Evolutionary conservation across 2,113 vertebrate species (phyloP), one percentile per base, ranked within the genome.

Genomic region (Myocastor coypus): DNA sequence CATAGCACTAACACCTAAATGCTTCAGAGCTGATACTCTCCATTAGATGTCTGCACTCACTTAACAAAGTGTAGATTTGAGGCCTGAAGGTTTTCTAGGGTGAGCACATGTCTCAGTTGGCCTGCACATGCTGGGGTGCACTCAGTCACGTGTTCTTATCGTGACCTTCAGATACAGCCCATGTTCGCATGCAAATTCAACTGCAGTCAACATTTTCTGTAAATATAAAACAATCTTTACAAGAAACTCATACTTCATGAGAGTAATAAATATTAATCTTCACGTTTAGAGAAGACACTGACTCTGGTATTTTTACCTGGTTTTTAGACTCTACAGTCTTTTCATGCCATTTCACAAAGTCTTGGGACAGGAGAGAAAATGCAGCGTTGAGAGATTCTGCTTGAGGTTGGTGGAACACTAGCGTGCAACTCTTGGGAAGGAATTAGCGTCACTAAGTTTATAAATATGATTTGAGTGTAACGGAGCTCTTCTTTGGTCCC

Each of bases 291-390:
- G 5, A 22, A 81, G 40, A 71, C 89, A 83, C 14, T 68, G 26
- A 40, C 20, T 93, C 32, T 82, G 34, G 16, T 64, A 40, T 77
- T 30, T 52, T 71, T 66, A 75, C 34, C 52, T 91, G 17, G 12
- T 71, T 32, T 93, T 52, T 86, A 83, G 26, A 89, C n/a, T 85
- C n/a, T 24, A 46, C 50, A 57, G 1, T 85, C 26, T 87, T 94
- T 94, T 91, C 20, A 68, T 96, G 52, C 93, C 59, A 40, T 75
- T 95, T 87, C 24, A 71, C 87, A 96, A 81, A 46, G 55, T 63
- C 42, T n/a, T 83, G 32, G 84, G 68, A 50, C 88, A 91, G 30
- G 11, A 83, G 34, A 46, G 17, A 87, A 16, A 81, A 26, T 32
- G 59, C 84, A 32, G 7, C 7, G 75, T 46, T 55, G 42, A 87